Base-by-base conservation (phyloP, 2,888 invertebrate species). In the Sarcophaga carnaria region DNA sequence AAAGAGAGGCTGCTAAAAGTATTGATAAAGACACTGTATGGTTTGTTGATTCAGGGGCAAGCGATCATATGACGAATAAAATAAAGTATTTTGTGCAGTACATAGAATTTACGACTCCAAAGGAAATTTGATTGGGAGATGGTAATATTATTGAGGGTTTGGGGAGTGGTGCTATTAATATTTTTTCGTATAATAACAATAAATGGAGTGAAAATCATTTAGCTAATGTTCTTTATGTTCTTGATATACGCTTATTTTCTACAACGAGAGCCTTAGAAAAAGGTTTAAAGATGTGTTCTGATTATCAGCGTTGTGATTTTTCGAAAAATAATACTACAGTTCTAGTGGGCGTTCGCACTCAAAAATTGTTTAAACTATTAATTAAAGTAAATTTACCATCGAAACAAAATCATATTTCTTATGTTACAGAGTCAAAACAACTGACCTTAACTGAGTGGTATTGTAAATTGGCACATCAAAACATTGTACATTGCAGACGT, bases 271-370 rank as follows among this genome's bases (percentile, higher is more conserved):
- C 76, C 17, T 76, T 70, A 70, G 70, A 76, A 76, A 82, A 82
- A 70, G 69, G 70, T 62, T 76, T 76, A 49, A 75, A 80, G 63
- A 76, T 82, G 69, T 76, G 37, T 4, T 82, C 79, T 79, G 79
- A 79, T 64, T 79, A 79, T 63, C 70, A 78, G 27, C 62, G 79
- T 79, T 79, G 79, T 66, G 66, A 72, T 60, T 80, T 80, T 80
- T 47, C n/a, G 66, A 80, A 80, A 72, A 72, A 72, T 72, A 72
- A 80, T 14, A 80, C 37, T 10, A 80, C 66, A 11, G 72, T 74
- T 62, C 25, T 80, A 67, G 80, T 80, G 72, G 74, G 67, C 67
- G 74, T 74, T 17, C 67, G 80, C 60, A 66, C 74, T 67, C 45
- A 74, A 5, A 80, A 80, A 74, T 74, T 74, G 4, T 74, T 80